phyloP scores from a whole-genome alignment of 2,888 invertebrate species.

The Rotaria socialis region DNA sequence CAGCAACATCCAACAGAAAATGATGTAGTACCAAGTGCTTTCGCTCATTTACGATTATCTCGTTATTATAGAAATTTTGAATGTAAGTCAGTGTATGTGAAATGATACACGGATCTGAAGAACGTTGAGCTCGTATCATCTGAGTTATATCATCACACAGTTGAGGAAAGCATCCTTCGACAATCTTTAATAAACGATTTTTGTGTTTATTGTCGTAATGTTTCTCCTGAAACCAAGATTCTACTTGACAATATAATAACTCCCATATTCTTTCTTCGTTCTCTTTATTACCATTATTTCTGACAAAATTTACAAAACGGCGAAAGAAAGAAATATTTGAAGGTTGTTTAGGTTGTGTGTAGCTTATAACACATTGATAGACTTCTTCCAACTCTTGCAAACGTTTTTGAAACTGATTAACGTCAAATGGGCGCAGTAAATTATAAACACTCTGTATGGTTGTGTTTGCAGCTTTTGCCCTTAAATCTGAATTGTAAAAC shows the following conservation, averaged over 20 bases:
- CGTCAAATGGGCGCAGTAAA: neutral
- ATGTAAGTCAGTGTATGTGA: too few relatives aligned
- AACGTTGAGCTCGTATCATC: neutral
- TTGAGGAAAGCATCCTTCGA: neutral
- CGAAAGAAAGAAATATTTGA: neutral
- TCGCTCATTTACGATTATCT: too few relatives aligned
- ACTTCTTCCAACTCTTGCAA: neutral
- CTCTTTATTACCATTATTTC: neutral
- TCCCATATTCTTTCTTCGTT: neutral
- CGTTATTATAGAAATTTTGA: too few relatives aligned
- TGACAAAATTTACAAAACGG: neutral
- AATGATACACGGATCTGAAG: neutral
- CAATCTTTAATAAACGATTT: neutral
- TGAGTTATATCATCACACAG: neutral
- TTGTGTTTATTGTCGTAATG: neutral
- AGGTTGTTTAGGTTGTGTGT: neutral
- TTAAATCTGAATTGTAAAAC: neutral
- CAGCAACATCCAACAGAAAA: too few relatives aligned
- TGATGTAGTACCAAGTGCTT: too few relatives aligned
- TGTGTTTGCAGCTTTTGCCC: neutral
- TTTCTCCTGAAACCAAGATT: neutral
- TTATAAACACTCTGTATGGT: neutral
- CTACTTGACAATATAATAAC: neutral
- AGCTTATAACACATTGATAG: neutral
- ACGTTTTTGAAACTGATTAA: neutral